phyloP scores from a whole-genome alignment of 2,113 vertebrate genomes.

The Salvelinus namaycush region DNA sequence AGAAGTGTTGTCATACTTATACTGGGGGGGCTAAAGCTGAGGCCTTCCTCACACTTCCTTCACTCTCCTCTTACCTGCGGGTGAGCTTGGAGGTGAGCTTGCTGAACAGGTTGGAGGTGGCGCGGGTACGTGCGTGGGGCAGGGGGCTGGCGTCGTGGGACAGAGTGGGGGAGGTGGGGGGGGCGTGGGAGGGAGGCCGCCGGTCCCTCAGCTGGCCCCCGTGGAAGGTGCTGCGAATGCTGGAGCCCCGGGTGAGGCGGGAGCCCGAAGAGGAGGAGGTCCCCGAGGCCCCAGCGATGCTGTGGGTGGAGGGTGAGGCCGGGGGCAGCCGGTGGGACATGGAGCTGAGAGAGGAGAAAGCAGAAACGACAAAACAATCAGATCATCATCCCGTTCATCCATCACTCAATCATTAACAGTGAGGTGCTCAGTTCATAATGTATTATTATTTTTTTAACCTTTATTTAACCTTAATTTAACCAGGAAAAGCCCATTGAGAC shows the following conservation, averaged over 20 bases:
- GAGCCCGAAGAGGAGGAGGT: slow-evolving; percentile 74
- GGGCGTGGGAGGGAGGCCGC: slow-evolving; percentile 78
- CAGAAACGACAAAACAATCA: not conserved
- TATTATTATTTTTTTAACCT: no score
- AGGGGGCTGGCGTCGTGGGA: slow-evolving; percentile 81
- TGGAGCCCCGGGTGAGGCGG: slow-evolving; percentile 83
- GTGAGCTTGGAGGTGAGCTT: slow-evolving; percentile 94
- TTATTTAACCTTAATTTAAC: no score
- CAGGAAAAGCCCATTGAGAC: no score
- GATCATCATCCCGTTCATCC: no score
- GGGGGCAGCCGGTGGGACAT: slow-evolving; percentile 73
- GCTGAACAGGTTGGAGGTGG: slow-evolving; percentile 89
- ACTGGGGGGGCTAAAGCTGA: no score
- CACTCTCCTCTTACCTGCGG: slow-evolving; percentile 82
- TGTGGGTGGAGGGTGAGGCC: slow-evolving; percentile 84
- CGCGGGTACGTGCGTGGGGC: slow-evolving; percentile 81
- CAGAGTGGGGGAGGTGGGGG: slow-evolving; percentile 82
- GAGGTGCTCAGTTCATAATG: no score
- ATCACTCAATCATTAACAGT: no score
- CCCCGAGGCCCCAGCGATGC: slow-evolving; percentile 74
- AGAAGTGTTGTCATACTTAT: no score
- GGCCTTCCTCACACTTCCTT: no score
- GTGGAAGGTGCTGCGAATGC: slow-evolving; percentile 90
- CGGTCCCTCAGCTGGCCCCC: slow-evolving; percentile 91
- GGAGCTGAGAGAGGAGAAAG: slow-evolving; percentile 61